Evolutionary conservation across 2,888 invertebrate species (phyloP), one percentile per base, ranked within the genome.

Genomic region (Poecilobothrus nobilitatus): DNA sequence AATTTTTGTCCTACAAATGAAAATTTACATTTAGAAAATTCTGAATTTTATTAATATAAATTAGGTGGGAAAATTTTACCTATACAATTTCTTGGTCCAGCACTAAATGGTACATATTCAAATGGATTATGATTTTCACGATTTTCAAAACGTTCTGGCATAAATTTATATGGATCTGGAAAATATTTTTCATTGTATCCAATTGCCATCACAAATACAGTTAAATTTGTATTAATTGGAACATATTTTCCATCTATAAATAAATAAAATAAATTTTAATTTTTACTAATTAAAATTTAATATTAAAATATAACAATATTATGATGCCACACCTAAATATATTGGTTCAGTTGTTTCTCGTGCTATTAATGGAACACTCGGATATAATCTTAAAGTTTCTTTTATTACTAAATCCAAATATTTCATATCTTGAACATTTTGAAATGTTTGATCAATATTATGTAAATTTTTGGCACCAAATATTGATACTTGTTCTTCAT

Each of bases 81-180:
- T 68, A 86, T 85, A 73, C 86, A 86, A 74, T 86, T 86, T 70
- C 86, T 82, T 0, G 85, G 84, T 0, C 86, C 86, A 61, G 86
- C 86, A 72, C 86, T 86, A 71, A 87, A 87, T 1, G 85, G 83
- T 8, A 86, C 74, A 79, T 82, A 86, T 21, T 80, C 79, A 74
- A 83, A 84, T 0, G 83, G 80, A 72, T 80, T 81, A 53, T 74
- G 76, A 66, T 73, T 71, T 20, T 72, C 70, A 9, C 73, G 76
- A 18, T 80, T 76, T 63, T 80, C 78, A 71, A 84, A 85, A 67
- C 86, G 79, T 70, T 84, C 84, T 1, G 86, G 86, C 66, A 71
- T 37, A 63, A 72, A 69, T 67, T 70, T 71, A 12, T 41, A 37
- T 18, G 71, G 71, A 65, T 72, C 67, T 62, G 70, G 44, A 53